A percentile compares a stretch with the other conserved stretches of the same genome.
Evolutionary conservation across 2,797 vertebrate genomes (phyloP).

Genomic region (Danionella dracula): DNA sequence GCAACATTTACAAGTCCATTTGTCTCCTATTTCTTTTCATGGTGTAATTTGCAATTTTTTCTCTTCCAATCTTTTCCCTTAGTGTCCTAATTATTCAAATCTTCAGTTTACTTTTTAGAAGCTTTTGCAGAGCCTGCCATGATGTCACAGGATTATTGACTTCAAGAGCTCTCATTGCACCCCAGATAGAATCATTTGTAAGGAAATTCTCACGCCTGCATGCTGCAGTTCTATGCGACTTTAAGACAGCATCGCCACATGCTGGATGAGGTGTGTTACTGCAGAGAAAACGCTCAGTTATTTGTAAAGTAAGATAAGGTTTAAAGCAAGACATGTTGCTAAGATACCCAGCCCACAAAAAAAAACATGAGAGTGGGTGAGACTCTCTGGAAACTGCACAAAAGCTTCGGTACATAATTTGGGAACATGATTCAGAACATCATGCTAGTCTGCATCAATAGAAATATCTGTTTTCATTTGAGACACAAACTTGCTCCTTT

Average conservation of each 20-base stretch:
- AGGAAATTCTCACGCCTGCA: neutral
- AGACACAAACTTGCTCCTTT: no score
- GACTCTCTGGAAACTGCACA: conserved; percentile 21
- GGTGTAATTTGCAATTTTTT: neutral
- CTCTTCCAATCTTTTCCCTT: neutral
- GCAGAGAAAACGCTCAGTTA: neutral
- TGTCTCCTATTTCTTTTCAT: conserved; percentile 7
- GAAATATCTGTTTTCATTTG: no score
- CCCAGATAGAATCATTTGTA: conserved; percentile 56
- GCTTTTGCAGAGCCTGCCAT: neutral
- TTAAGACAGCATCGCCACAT: conserved; percentile 52
- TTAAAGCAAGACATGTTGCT: conserved; percentile 41
- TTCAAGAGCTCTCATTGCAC: conserved; percentile 40
- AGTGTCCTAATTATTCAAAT: conserved; percentile 12
- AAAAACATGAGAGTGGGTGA: conserved; percentile 35
- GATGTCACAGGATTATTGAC: conserved; percentile 29
- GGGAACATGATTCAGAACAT: no score
- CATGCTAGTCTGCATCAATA: no score
- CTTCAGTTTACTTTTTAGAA: conserved; percentile 17
- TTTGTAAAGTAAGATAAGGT: neutral
- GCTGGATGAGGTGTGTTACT: conserved; percentile 41
- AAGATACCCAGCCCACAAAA: conserved; percentile 40
- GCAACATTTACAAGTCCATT: conserved; percentile 88
- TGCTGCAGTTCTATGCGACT: neutral
- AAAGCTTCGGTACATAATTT: conserved; percentile 21